A percentile compares a stretch with the other conserved stretches of the same genome.
Evolutionary conservation across 2,888 invertebrate species (phyloP).

Genomic region (Zaprionus bogoriensis): DNA sequence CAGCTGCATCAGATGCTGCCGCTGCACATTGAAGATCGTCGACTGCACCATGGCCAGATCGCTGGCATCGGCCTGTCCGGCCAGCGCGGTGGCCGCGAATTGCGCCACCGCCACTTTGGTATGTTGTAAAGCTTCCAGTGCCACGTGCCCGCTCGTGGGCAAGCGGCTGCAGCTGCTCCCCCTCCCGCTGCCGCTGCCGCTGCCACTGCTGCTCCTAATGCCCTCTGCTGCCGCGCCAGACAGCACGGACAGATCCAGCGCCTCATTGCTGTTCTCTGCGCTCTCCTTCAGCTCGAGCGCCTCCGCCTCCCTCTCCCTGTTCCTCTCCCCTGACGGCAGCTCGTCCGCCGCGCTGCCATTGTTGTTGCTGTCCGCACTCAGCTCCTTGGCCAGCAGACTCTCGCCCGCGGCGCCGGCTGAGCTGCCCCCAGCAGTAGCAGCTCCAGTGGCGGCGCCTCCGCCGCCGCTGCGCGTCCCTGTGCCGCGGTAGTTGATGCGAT

Average conservation of each 20-base stretch:
- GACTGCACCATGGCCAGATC: constrained; percentile 94
- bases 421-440: constrained; percentile 46
- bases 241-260: constrained; percentile 80
- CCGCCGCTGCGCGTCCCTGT: constrained; percentile 31
- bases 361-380: constrained; percentile 80
- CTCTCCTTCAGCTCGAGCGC: constrained; percentile 15
- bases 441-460: constrained; percentile 44
- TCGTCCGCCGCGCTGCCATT: constrained; percentile 61
- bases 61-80: constrained; percentile 83
- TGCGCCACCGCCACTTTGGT: constrained; percentile 92
- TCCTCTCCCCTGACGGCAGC: too few species aligned
- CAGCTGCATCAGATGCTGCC: constrained; percentile 97
- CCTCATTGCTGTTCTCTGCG: constrained; percentile 74
- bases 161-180: constrained; percentile 38
- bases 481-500: constrained; percentile 82
- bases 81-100: constrained; percentile 94
- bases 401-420: constrained; percentile 42
- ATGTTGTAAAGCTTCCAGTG: constrained; percentile 95
- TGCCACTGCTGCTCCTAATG: not conserved
- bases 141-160: constrained; percentile 87
- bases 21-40: constrained; percentile 95
- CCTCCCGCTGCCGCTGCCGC: constrained; percentile 25
- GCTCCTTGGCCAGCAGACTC: constrained; percentile 72
- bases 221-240: constrained; percentile 37
- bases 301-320: too few species aligned